A percentile compares a stretch with the other conserved stretches of the same genome.
phyloP scores from a whole-genome alignment of 2,113 vertebrate species.

The Cepphus grylle region DNA sequence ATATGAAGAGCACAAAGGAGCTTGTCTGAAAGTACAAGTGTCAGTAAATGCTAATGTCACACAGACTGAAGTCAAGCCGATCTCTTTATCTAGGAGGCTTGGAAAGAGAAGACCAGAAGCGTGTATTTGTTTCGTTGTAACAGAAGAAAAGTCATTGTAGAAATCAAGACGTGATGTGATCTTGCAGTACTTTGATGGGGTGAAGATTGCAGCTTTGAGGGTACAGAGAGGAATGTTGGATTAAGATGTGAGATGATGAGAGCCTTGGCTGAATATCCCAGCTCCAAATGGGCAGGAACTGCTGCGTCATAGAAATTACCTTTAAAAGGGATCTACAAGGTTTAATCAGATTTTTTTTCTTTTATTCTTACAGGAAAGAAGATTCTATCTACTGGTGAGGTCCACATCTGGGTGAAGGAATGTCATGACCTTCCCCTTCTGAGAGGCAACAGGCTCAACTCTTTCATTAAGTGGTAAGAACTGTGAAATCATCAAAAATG shows the following conservation, averaged over 20 bases:
- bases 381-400: conserved; percentile 76
- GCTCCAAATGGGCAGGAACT: background rate
- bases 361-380: conserved; percentile 75
- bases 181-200: background rate
- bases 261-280: background rate
- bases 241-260: background rate
- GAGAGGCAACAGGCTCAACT: conserved; percentile 81
- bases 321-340: background rate
- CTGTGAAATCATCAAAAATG: background rate
- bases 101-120: background rate
- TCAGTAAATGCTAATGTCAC: background rate
- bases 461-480: conserved; percentile 93
- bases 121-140: background rate
- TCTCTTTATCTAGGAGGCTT: background rate
- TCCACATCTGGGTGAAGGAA: conserved; percentile 96
- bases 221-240: background rate
- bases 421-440: conserved; percentile 83
- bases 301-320: background rate
- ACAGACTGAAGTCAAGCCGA: background rate
- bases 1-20: background rate
- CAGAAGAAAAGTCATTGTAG: background rate
- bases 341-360: background rate
- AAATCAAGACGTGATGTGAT: background rate
- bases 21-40: background rate
- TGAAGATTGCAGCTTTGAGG: background rate